Conservation (phyloP, 1,140 invertebrate species). For the Euwallacea fornicatus region DNA sequence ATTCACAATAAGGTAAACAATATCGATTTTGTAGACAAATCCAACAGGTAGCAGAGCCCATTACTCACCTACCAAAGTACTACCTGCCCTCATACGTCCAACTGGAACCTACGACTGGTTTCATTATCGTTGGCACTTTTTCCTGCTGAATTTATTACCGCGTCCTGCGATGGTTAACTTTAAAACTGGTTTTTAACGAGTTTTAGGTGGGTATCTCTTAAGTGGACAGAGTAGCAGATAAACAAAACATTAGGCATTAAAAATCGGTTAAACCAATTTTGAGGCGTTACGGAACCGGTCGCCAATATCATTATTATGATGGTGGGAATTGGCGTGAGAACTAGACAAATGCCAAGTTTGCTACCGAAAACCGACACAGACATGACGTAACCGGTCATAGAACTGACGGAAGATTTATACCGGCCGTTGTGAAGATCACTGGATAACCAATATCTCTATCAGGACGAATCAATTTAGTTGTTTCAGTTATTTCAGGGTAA, state of each 20-base stretch:
- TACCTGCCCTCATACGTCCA: not conserved
- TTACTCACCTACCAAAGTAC: too few species aligned
- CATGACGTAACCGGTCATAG: not conserved
- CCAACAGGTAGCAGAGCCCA: too few species aligned
- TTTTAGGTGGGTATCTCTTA: not conserved
- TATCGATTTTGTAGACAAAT: too few species aligned
- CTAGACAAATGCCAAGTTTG: not conserved
- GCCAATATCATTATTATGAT: not conserved
- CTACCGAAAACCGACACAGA: not conserved
- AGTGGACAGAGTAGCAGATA: not conserved
- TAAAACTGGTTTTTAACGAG: conserved; percentile 2
- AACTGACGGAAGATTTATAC: not conserved
- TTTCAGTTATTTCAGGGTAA: conserved; percentile 1
- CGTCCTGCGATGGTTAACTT: not conserved
- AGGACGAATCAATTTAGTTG: not conserved
- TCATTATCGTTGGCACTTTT: not conserved
- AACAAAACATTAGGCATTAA: not conserved
- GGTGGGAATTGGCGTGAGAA: not conserved
- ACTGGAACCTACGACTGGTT: conserved; percentile 1
- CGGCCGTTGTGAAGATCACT: not conserved
- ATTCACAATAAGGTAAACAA: too few species aligned
- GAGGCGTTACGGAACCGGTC: not conserved
- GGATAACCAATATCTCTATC: not conserved
- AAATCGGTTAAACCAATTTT: conserved; percentile 4
- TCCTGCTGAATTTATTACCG: too few species aligned